A percentile compares a stretch with the other conserved stretches of the same genome.
Conservation (phyloP, 2,888 invertebrate species). For the Mythimna vitellina region DNA sequence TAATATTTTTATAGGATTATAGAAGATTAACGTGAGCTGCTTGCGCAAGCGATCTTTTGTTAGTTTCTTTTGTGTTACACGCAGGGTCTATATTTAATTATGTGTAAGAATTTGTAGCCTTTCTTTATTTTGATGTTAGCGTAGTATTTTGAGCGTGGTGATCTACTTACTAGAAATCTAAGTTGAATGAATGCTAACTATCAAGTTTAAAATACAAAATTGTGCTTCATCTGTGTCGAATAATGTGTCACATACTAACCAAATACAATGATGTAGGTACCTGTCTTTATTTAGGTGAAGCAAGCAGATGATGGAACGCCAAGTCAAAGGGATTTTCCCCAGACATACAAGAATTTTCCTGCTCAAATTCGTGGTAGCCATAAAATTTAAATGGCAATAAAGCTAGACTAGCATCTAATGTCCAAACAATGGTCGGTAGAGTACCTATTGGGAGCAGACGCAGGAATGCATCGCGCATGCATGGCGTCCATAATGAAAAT, state of each 20-base stretch:
- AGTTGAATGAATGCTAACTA: not conserved
- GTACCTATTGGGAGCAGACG: constrained; percentile 58
- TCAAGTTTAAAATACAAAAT: not conserved
- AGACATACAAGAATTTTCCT: constrained; percentile 6
- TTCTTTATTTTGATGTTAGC: not conserved
- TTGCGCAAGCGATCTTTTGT: not conserved
- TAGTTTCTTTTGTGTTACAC: constrained; percentile 29
- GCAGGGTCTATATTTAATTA: constrained; percentile 3
- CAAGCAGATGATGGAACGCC: not conserved
- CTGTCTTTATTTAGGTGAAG: not conserved
- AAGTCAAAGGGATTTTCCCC: constrained; percentile 4
- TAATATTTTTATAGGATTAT: constrained; percentile 19
- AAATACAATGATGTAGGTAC: not conserved
- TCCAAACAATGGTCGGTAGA: constrained; percentile 54
- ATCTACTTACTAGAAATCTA: not conserved
- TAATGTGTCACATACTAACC: not conserved
- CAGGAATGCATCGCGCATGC: constrained; percentile 82
- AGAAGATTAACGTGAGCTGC: constrained; percentile 24
- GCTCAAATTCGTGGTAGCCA: not conserved
- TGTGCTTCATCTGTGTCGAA: not conserved
- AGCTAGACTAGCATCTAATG: constrained; percentile 60
- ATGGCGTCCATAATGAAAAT: constrained; percentile 78
- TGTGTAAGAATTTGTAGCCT: not conserved
- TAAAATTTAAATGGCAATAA: constrained; percentile 21
- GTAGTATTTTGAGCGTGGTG: not conserved